Conservation (phyloP, 92 coral and sea anemone species). For the Desmophyllum pertusum region DNA sequence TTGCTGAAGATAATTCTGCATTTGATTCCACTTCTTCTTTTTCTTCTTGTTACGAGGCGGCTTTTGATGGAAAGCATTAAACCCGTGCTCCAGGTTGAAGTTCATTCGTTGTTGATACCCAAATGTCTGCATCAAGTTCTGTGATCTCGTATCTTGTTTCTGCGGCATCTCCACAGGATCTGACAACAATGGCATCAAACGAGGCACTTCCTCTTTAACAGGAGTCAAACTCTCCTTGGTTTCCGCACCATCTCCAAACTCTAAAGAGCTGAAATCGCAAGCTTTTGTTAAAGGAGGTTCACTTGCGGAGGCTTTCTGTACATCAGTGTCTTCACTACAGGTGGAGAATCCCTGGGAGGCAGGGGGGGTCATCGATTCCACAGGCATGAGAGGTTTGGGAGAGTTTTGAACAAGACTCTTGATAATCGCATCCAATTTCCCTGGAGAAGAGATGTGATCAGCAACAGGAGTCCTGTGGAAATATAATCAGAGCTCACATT, state of each 20-base stretch:
- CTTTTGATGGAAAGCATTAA: conserved; percentile 34
- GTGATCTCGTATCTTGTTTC: conserved; percentile 15
- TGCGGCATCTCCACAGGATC: background rate
- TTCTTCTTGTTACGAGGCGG: conserved; percentile 60
- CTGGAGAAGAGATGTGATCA: conserved; percentile 30
- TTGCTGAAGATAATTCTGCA: conserved; percentile 37
- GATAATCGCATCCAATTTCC: conserved; percentile 30
- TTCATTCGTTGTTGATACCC: conserved; percentile 79
- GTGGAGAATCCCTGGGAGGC: conserved; percentile 38
- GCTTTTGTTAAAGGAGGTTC: background rate
- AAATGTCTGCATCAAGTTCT: conserved; percentile 35
- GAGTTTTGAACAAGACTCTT: conserved; percentile 33
- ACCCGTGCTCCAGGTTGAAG: conserved; percentile 59
- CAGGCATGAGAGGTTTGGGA: conserved; percentile 32
- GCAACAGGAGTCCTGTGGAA: conserved; percentile 17
- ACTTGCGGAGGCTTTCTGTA: background rate
- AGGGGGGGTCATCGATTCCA: conserved; percentile 27
- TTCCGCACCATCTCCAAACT: conserved; percentile 32
- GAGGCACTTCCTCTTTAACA: conserved; percentile 3
- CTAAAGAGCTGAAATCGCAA: conserved; percentile 34
- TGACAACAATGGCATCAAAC: background rate
- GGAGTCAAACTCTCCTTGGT: conserved; percentile 17
- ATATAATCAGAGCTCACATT: background rate
- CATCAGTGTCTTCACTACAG: conserved; percentile 21
- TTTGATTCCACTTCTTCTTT: conserved; percentile 54